Evolutionary conservation across 2,888 invertebrate genomes (phyloP).

Genomic region (Xylophagus ater): DNA sequence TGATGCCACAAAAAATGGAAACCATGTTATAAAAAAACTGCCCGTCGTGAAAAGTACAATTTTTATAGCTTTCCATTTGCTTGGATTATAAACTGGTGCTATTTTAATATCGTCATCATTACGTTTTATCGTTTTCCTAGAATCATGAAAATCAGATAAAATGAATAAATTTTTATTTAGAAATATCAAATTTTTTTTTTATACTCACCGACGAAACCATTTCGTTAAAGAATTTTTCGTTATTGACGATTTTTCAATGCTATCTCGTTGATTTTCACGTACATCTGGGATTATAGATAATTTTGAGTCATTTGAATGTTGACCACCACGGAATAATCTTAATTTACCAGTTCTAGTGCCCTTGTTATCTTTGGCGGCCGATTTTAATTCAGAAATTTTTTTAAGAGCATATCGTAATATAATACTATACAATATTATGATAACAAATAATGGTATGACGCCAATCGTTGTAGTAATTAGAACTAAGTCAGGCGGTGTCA

Average conservation of each 20-base stretch:
- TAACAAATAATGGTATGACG: constrained; percentile 41
- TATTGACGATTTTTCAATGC: background rate
- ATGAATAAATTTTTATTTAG: background rate
- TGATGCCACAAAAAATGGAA: constrained; percentile 48
- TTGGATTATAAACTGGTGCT: constrained; percentile 32
- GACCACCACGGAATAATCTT: constrained; percentile 25
- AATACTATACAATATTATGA: constrained; percentile 44
- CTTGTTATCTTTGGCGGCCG: constrained; percentile 35
- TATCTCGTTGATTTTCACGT: background rate
- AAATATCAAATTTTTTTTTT: background rate
- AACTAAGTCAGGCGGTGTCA: constrained; percentile 46
- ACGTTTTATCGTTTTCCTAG: constrained; percentile 10
- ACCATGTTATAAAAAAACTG: constrained; percentile 51
- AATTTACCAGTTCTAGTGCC: constrained; percentile 30
- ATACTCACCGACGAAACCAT: constrained; percentile 6
- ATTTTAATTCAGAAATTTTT: constrained; percentile 42
- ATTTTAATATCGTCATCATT: constrained; percentile 15
- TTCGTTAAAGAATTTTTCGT: background rate
- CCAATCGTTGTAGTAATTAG: constrained; percentile 46
- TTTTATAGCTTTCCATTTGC: constrained; percentile 51
- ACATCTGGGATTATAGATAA: background rate
- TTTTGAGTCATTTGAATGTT: background rate
- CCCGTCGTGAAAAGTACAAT: constrained; percentile 51
- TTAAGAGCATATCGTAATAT: constrained; percentile 48
- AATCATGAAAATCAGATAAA: constrained; percentile 5